These are phyloP conservation scores for Danionella cerebrum DNA, from an alignment of 2,113 vertebrate genomes.

Conservation along the genomic window DNA sequence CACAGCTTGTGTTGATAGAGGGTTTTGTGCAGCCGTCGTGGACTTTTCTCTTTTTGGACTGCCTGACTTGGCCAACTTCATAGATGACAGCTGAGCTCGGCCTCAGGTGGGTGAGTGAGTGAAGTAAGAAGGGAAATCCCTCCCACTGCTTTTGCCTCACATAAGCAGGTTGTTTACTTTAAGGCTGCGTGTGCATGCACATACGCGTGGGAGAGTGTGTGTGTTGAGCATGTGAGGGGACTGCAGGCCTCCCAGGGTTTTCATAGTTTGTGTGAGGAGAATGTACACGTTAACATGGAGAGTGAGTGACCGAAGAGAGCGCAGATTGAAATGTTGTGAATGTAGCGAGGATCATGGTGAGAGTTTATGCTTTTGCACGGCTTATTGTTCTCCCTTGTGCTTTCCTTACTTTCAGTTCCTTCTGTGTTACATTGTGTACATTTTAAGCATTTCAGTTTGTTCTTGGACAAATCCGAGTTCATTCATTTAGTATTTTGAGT, in stretches of 20 bases:
- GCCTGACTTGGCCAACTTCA: neutral
- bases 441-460: neutral
- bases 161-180: slow-evolving; percentile 1
- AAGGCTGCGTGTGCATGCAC: neutral
- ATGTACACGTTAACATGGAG: neutral
- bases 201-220: neutral
- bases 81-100: slow-evolving; percentile 12
- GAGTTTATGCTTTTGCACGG: neutral
- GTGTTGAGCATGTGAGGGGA: neutral
- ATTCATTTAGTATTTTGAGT: too few species aligned
- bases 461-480: too few species aligned
- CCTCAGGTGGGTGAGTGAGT: slow-evolving; percentile 24
- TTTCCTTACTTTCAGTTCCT: neutral
- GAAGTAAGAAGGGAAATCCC: neutral
- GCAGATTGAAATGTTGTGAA: neutral
- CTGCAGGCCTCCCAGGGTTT: neutral
- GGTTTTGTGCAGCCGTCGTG: neutral
- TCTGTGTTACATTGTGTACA: neutral
- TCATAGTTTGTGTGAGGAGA: neutral
- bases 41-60: neutral
- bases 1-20: neutral
- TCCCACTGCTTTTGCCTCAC: neutral
- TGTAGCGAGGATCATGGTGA: neutral
- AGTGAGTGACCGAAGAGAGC: neutral
- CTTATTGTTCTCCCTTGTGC: neutral